A percentile compares a stretch with the other conserved stretches of the same genome.
These are phyloP conservation scores for Mus pahari DNA, from an alignment of 2,113 vertebrate genomes.

Conservation along the genomic window DNA sequence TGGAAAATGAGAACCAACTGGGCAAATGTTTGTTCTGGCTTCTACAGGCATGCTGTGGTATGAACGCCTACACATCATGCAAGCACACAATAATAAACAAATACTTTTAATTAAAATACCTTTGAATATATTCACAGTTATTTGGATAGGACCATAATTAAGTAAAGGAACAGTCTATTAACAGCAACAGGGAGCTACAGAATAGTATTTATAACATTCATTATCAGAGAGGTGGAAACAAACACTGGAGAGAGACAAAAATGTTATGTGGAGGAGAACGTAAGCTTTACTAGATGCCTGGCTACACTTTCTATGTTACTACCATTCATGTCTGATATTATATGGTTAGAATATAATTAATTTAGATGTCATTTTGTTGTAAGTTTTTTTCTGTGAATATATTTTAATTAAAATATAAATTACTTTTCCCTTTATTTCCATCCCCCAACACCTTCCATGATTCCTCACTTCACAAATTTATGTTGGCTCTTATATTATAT, in stretches of 20 bases:
- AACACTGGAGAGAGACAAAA: not conserved
- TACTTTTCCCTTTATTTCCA: not conserved
- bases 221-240: conserved; percentile 35
- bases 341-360: conserved; percentile 5
- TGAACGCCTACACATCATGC: not conserved
- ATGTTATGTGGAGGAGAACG: conserved; percentile 45
- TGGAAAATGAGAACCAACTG: not conserved
- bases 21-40: not conserved
- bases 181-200: conserved; percentile 6
- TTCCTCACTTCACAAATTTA: not conserved
- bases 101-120: not conserved
- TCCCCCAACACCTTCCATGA: not conserved
- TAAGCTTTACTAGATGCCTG: conserved; percentile 9
- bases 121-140: not conserved
- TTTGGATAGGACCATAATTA: conserved; percentile 51
- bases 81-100: not conserved
- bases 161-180: conserved; percentile 47
- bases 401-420: not conserved
- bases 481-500: not conserved
- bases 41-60: not conserved
- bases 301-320: conserved; percentile 17
- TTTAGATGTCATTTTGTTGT: conserved; percentile 18
- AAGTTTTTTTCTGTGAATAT: not conserved
- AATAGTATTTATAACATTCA: not conserved
- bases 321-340: not conserved